Evolutionary conservation across 2,797 vertebrate genomes (phyloP).

Genomic region (Cynopterus sphinx): DNA sequence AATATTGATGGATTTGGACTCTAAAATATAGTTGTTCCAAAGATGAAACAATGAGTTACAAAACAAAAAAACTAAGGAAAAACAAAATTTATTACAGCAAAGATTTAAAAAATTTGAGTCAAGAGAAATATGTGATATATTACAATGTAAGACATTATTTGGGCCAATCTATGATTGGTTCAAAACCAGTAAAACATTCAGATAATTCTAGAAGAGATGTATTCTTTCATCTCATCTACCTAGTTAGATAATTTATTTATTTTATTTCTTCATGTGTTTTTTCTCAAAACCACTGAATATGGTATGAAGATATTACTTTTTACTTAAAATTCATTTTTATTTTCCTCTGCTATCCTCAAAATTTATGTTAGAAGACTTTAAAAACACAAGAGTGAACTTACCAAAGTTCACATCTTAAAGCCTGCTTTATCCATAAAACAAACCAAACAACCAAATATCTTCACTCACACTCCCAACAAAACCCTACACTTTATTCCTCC

Average conservation of each 20-base stretch:
- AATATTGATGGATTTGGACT: background rate
- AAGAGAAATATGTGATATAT: background rate
- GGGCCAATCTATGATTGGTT: background rate
- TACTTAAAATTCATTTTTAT: background rate
- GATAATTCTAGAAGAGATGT: background rate
- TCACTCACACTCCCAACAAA: background rate
- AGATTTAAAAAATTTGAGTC: constrained; percentile 15
- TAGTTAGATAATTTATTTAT: background rate
- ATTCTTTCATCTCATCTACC: background rate
- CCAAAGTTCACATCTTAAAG: background rate
- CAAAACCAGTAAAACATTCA: background rate
- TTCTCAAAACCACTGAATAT: background rate
- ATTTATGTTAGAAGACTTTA: background rate
- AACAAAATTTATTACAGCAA: background rate
- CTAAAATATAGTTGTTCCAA: background rate
- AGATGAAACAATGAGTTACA: background rate
- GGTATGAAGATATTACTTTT: background rate
- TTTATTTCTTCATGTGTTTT: background rate
- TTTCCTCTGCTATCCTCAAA: background rate
- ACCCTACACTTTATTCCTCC: background rate
- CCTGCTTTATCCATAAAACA: background rate
- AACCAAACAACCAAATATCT: background rate
- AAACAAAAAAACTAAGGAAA: background rate
- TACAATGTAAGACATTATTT: background rate
- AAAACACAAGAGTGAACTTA: background rate